Percentiles rank a stretch among this genome's conserved stretches.
Conservation (phyloP, 1,140 invertebrate species). For the Bombus balteatus region DNA sequence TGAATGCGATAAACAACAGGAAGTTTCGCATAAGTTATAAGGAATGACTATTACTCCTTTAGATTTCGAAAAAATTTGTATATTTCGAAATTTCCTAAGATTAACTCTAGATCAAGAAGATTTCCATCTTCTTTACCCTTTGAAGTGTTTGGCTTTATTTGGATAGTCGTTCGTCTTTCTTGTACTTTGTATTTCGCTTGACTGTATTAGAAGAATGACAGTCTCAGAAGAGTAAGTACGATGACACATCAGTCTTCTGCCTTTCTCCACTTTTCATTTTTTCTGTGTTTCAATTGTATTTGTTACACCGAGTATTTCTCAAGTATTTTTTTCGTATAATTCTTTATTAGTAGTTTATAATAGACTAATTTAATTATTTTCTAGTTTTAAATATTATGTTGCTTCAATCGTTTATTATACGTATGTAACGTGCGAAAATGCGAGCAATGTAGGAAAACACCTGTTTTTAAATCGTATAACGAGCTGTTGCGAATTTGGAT, state of each 20-base stretch:
- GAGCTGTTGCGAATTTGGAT: not conserved
- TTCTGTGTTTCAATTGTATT: not conserved
- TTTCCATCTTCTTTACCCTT: not conserved
- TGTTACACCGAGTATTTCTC: no score
- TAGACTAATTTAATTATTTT: not conserved
- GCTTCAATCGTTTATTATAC: not conserved
- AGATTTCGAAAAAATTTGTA: not conserved
- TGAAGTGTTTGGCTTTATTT: not conserved
- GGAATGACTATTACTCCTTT: not conserved
- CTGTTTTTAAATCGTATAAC: not conserved
- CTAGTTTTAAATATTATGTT: not conserved
- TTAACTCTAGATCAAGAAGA: not conserved
- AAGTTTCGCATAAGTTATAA: not conserved
- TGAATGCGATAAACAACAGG: no score
- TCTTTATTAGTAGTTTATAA: not conserved
- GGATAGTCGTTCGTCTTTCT: not conserved
- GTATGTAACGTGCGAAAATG: not conserved
- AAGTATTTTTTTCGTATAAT: not conserved
- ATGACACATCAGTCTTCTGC: conserved; percentile 12
- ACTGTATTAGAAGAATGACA: conserved; percentile 67
- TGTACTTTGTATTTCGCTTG: not conserved
- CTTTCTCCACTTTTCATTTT: conserved; percentile 10
- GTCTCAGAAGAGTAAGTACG: conserved; percentile 76
- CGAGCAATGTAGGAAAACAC: not conserved
- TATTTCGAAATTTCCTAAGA: not conserved